phyloP scores from a whole-genome alignment of 2,797 vertebrate species.

The Ctenopoma kingsleyae region DNA sequence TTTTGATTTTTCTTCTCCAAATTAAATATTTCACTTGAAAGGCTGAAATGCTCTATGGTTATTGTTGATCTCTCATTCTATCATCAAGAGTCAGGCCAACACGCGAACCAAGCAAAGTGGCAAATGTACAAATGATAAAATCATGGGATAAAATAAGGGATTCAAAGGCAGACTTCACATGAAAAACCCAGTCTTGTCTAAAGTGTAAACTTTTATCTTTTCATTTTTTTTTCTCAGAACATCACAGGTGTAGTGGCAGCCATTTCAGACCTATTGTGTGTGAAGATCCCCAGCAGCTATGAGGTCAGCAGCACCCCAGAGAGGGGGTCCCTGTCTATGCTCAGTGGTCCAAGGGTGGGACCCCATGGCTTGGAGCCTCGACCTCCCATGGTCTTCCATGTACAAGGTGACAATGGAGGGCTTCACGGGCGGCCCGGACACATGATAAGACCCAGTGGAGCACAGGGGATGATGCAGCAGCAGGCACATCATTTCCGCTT shows the following conservation, averaged over 20 bases:
- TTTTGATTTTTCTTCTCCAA: background rate
- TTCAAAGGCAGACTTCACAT: too few relatives aligned
- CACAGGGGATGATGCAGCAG: slow-evolving; percentile 86
- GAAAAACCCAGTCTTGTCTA: background rate
- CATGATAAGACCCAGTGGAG: slow-evolving; percentile 78
- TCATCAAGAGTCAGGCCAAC: background rate
- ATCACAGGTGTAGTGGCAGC: slow-evolving; percentile 95
- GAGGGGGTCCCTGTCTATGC: slow-evolving; percentile 69
- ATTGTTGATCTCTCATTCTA: background rate
- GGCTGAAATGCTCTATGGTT: background rate
- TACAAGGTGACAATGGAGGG: slow-evolving; percentile 83
- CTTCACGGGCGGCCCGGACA: slow-evolving; percentile 78
- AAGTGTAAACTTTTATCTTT: too few relatives aligned
- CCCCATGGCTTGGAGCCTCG: slow-evolving; percentile 86
- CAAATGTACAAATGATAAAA: background rate
- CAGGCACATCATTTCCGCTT: slow-evolving; percentile 84
- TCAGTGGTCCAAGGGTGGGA: slow-evolving; percentile 72
- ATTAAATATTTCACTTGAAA: background rate
- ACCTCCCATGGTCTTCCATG: slow-evolving; percentile 87
- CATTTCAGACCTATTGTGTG: slow-evolving; percentile 94
- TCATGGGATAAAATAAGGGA: too few relatives aligned
- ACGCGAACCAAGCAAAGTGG: background rate
- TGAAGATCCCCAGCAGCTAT: slow-evolving; percentile 97
- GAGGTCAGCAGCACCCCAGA: slow-evolving; percentile 96
- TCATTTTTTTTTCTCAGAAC: slow-evolving; percentile 83